A percentile compares a stretch with the other conserved stretches of the same genome.
These are phyloP conservation scores for Cnemophilus loriae DNA, from an alignment of 2,113 vertebrate genomes.

Conservation along the genomic window DNA sequence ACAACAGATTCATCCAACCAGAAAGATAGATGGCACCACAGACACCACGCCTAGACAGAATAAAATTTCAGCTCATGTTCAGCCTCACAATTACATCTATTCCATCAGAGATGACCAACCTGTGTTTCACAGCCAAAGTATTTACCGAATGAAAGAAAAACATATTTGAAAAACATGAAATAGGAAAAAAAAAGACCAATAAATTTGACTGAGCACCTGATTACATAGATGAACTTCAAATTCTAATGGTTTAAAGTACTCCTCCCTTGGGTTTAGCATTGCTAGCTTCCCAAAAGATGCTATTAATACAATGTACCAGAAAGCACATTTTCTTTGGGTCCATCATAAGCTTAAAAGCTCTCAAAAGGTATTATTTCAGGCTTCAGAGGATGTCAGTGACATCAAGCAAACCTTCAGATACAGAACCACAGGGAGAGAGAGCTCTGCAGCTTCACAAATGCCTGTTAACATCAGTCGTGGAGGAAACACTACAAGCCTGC, in stretches of 20 bases:
- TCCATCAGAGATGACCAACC: background rate
- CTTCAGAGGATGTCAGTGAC: background rate
- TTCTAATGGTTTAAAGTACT: background rate
- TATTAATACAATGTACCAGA: background rate
- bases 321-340: background rate
- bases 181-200: background rate
- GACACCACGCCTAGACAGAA: background rate
- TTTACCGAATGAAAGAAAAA: background rate
- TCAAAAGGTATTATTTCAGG: background rate
- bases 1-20: background rate
- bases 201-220: background rate
- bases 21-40: background rate
- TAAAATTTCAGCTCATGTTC: background rate
- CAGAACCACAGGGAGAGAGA: background rate
- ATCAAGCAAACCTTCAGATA: background rate
- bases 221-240: background rate
- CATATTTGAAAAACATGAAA: background rate
- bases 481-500: background rate
- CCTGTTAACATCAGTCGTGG: accelerated
- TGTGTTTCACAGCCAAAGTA: background rate
- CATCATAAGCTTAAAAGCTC: background rate
- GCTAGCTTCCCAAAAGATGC: background rate
- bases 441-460: background rate
- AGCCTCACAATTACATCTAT: background rate
- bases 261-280: background rate